Base-by-base conservation (phyloP, 2,113 vertebrate genomes). In the Synodontis membranacea region DNA sequence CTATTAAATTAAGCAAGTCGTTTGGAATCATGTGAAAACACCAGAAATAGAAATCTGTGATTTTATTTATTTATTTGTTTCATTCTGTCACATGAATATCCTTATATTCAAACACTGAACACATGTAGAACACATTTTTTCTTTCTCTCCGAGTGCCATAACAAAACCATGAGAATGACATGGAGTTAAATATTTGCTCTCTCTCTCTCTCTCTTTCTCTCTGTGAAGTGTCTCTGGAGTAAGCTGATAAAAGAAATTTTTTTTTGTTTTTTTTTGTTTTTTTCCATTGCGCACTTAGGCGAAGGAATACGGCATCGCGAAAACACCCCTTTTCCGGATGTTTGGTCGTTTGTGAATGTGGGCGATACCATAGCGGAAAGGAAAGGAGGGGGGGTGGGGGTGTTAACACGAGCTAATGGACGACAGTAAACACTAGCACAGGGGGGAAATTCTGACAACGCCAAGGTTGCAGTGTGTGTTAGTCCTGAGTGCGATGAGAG, bases 291-390 rank as follows among this genome's bases (percentile, higher is more conserved):
- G 79, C 31, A 46, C 31, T 39, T 70, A 82, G 84, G 66, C 83
- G 72, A 10, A 84, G 68, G 48, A 80, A 44, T 72, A 75, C 64
- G 58, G 23, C 46, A 14, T 42, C 5, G 52, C 56, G 87, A 83
- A 88, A 81, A 85, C 78, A 62, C 88, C 84, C 86, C 86, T 58
- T 74, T 83, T 82, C 82, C 84, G 85, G 78, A 72, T 89, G 68
- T 80, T 74, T 62, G 85, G 56, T 34, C 42, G 72, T 85, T 76
- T 78, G 50, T 74, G 76, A 82, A 86, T 79, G 86, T 78, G 62
- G 81, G 78, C 82, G 83, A 64, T 85, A 78, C 54, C 84, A 78
- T 50, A 34, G 62, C 28, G 31, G 48, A 83, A 48, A 83, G 31
- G 56, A 60, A 54, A 52, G 52, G 66, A 60, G 86, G 52, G 78